Percentiles rank a stretch among this genome's conserved stretches.
These are phyloP conservation scores for Empidonax traillii DNA, from an alignment of 2,113 vertebrate species.

Conservation along the genomic window DNA sequence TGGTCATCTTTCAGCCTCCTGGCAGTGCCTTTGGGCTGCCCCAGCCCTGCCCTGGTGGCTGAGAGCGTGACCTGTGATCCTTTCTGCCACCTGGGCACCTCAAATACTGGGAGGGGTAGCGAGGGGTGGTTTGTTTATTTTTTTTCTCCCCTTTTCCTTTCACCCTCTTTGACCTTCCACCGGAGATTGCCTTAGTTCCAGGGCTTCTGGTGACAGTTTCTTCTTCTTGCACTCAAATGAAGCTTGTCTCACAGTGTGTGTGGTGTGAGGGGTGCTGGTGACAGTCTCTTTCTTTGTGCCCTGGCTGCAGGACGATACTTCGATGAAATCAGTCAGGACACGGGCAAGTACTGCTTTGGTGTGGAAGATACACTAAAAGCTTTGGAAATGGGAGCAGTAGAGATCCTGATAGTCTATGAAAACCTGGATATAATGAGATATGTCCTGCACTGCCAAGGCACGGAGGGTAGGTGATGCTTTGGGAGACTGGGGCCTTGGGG, in stretches of 20 bases:
- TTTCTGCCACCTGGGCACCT: background rate
- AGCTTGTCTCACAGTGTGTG: background rate
- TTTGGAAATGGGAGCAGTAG: conserved; percentile 98
- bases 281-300: background rate
- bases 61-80: background rate
- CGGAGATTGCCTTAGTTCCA: background rate
- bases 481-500: accelerated
- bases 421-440: conserved; percentile 99
- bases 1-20: background rate
- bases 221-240: background rate
- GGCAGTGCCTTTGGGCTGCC: background rate
- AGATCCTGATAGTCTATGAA: conserved; percentile 99
- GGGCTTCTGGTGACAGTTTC: background rate
- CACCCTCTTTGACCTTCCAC: background rate
- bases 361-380: conserved; percentile 99
- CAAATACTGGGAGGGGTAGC: background rate
- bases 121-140: background rate
- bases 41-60: background rate
- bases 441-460: conserved; percentile 93
- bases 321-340: conserved; percentile 99
- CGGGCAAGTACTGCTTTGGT: conserved; percentile 98
- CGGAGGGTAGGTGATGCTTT: conserved; percentile 79
- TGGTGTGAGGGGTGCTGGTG: background rate
- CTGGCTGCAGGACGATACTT: conserved; percentile 90
- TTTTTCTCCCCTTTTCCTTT: background rate